These are phyloP conservation scores for Illadopsis cleaveri DNA, from an alignment of 2,113 vertebrate genomes.

Conservation along the genomic window DNA sequence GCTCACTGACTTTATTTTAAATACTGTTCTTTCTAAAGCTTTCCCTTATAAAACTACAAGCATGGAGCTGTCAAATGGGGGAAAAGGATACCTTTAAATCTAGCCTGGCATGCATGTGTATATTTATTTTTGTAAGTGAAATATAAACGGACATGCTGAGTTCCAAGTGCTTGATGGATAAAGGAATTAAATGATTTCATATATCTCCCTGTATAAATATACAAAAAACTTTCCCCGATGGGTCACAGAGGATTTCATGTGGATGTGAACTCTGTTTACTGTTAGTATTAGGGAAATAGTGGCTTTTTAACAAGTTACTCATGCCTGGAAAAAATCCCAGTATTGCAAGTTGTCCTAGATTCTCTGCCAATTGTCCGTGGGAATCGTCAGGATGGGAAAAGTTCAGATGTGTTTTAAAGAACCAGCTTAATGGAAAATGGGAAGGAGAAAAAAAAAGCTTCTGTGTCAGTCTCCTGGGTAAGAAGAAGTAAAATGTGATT, in stretches of 20 bases:
- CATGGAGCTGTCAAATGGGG: conserved; percentile 54
- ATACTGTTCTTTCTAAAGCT: conserved; percentile 26
- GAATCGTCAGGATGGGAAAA: conserved; percentile 94
- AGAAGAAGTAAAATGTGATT: conserved; percentile 66
- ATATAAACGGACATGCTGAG: conserved; percentile 76
- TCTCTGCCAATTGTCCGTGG: conserved; percentile 97
- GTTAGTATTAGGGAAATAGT: conserved; percentile 93
- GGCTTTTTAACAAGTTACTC: conserved; percentile 98
- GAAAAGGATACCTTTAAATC: conserved; percentile 72
- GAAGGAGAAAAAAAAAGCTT: conserved; percentile 17
- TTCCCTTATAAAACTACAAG: conserved; percentile 61
- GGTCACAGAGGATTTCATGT: conserved; percentile 80
- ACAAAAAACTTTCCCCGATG: conserved; percentile 75
- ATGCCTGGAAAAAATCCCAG: conserved; percentile 90
- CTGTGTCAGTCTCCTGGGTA: conserved; percentile 65
- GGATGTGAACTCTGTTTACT: conserved; percentile 86
- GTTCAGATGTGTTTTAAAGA: conserved; percentile 89
- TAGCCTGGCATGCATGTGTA: conserved; percentile 68
- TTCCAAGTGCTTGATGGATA: conserved; percentile 80
- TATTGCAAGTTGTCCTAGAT: conserved; percentile 92
- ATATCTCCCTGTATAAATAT: conserved; percentile 70
- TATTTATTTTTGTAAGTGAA: conserved; percentile 79
- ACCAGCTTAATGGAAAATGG: conserved; percentile 86
- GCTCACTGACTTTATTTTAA: conserved; percentile 47
- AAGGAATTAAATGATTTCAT: conserved; percentile 75